A percentile compares a stretch with the other conserved stretches of the same genome.
Evolutionary conservation across 2,888 invertebrate genomes (phyloP).

Genomic region (Hoplodrina ambigua): DNA sequence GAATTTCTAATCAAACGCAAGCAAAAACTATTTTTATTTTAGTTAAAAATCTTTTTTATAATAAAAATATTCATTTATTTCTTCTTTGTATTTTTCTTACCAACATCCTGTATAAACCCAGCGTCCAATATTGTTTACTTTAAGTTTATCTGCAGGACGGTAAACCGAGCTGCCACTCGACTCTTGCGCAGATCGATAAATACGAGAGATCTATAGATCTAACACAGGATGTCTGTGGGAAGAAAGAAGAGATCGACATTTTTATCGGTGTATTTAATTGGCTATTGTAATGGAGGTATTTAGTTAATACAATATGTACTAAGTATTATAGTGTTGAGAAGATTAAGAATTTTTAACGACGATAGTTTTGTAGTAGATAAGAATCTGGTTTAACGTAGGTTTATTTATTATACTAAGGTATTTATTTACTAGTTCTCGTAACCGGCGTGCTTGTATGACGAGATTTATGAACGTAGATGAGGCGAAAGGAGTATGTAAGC

Average conservation of each 20-base stretch:
- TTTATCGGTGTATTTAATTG: slow-evolving; percentile 48
- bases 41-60: not conserved
- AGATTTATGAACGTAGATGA: too few relatives aligned
- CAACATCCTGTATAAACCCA: slow-evolving; percentile 53
- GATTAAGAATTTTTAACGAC: not conserved
- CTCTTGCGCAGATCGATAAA: slow-evolving; percentile 70
- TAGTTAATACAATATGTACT: not conserved
- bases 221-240: slow-evolving; percentile 64
- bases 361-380: not conserved
- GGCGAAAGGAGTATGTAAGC: too few relatives aligned
- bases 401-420: too few relatives aligned
- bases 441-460: too few relatives aligned
- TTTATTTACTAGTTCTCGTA: too few relatives aligned
- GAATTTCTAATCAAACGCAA: not conserved
- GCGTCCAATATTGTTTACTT: slow-evolving; percentile 67
- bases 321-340: not conserved
- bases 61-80: not conserved
- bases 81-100: not conserved
- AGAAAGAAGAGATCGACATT: slow-evolving; percentile 57
- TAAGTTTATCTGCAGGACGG: slow-evolving; percentile 64
- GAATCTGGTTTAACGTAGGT: too few relatives aligned
- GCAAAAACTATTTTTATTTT: not conserved
- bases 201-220: slow-evolving; percentile 64
- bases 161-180: slow-evolving; percentile 67
- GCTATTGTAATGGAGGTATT: slow-evolving; percentile 28